Conservation (phyloP, 2,888 invertebrate species). For the Disparrhopalites patrizii region DNA sequence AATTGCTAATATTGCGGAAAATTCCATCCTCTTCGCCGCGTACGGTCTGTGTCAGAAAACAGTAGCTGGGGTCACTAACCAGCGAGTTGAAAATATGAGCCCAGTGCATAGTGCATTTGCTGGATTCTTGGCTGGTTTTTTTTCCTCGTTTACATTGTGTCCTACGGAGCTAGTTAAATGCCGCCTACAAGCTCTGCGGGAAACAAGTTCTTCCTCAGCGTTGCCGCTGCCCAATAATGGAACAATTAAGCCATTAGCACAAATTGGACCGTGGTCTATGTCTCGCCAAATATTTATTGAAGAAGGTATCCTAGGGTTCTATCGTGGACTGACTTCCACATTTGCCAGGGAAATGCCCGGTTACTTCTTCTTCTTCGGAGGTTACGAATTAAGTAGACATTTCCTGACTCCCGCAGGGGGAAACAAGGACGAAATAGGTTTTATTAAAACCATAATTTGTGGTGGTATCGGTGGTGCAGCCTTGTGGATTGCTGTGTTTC, state of each 20-base stretch:
- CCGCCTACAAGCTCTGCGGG: constrained; percentile 88
- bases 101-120: constrained; percentile 76
- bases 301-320: constrained; percentile 76
- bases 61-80: constrained; percentile 57
- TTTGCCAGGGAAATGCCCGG: constrained; percentile 97
- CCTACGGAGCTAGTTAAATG: constrained; percentile 98
- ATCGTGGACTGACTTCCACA: constrained; percentile 83
- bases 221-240: background rate
- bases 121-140: constrained; percentile 92
- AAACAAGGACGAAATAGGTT: constrained; percentile 59
- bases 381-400: constrained; percentile 75
- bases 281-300: constrained; percentile 68
- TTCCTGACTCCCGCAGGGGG: constrained; percentile 57
- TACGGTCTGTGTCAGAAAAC: constrained; percentile 95
- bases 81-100: constrained; percentile 65
- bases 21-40: constrained; percentile 90
- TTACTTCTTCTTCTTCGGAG: constrained; percentile 98
- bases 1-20: constrained; percentile 94
- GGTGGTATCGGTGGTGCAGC: constrained; percentile 90
- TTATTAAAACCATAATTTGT: constrained; percentile 77
- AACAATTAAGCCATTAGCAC: constrained; percentile 40
- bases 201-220: constrained; percentile 53
- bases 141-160: constrained; percentile 91
- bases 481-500: constrained; percentile 91
- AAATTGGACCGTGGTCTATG: constrained; percentile 63